These are phyloP conservation scores for Entomyzon cyanotis DNA, from an alignment of 2,113 vertebrate species.

Conservation along the genomic window DNA sequence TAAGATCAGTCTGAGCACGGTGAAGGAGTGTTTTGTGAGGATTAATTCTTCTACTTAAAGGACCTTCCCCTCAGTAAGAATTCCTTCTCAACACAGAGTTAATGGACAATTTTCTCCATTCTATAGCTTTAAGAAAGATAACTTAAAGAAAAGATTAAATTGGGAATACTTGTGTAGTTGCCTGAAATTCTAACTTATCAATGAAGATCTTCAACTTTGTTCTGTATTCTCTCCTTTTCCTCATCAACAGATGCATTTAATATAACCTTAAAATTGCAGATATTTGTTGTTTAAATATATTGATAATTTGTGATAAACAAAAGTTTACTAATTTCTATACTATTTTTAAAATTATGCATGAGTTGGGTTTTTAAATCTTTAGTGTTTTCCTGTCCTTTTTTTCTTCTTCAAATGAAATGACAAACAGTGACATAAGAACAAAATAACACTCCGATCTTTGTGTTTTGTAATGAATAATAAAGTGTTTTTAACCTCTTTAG, in stretches of 20 bases:
- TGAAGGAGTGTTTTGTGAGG: neutral
- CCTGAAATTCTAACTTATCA: neutral
- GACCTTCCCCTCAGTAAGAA: neutral
- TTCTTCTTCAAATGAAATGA: slow-evolving; percentile 53
- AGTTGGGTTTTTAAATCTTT: neutral
- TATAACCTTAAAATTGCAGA: neutral
- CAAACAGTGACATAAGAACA: slow-evolving; percentile 58
- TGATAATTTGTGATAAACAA: neutral
- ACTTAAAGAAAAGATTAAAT: neutral
- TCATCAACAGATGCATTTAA: neutral
- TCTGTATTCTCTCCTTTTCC: neutral
- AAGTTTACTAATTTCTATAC: neutral
- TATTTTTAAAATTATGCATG: neutral
- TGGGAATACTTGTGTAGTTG: neutral
- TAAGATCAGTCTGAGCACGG: neutral
- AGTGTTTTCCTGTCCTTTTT: neutral
- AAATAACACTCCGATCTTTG: slow-evolving; percentile 82
- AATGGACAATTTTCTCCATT: neutral
- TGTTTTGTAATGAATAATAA: slow-evolving; percentile 94
- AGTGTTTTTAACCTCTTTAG: slow-evolving; percentile 92
- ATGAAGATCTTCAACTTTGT: neutral
- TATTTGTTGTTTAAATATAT: neutral
- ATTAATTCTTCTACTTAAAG: neutral
- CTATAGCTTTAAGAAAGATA: neutral
- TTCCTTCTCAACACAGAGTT: neutral